Evolutionary conservation across 2,113 vertebrate species (phyloP), one percentile per base, ranked within the genome.

Genomic region (Suncus etruscus): DNA sequence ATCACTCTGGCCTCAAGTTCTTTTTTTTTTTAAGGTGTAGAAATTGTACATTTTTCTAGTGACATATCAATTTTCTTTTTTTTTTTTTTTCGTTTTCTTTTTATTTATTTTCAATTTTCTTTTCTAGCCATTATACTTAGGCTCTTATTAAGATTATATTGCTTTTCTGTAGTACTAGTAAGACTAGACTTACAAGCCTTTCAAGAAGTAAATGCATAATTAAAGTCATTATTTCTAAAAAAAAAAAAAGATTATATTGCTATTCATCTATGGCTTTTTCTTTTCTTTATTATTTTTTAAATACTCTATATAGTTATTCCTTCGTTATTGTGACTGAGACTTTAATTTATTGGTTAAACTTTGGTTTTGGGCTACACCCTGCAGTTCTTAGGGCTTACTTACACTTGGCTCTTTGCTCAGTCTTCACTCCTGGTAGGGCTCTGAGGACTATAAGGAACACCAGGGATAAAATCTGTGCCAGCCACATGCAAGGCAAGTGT

Each of bases 291-390:
- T 27, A 10, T 27, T 7, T 29, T 8, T 70, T 69, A 24, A 39
- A 79, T 90, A 4, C 51, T 68, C 4, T 75, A 25, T 66, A 68
- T 6, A 27, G 73, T 88, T 87, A 45, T 90, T 95, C 22, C 75
- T 8, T 73, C 70, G 0, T 82, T 20, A 15, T 0, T 65, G 75
- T 4, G 81, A 66, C 39, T 63, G 81, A 85, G 65, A 90, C 7
- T 54, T 27, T 39, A 39, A 39, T 39, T 81, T 87, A 78, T 2
- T 87, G 58, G 14, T 78, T 91, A 61, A 61, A 61, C 18, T 61
- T 61, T 61, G 58, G 3, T 20, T 61, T 61, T 22, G 58, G 18
- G 58, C 58, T 16, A 61, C 16, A 61, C 58, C 58, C 22, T 16
- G 58, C 58, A 22, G 22, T 61, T 3, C 58, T 54, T 16, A 14